Percentiles rank a stretch among this genome's conserved stretches.
phyloP scores from a whole-genome alignment of 2,113 vertebrate genomes.

The Butastur rufipennis region DNA sequence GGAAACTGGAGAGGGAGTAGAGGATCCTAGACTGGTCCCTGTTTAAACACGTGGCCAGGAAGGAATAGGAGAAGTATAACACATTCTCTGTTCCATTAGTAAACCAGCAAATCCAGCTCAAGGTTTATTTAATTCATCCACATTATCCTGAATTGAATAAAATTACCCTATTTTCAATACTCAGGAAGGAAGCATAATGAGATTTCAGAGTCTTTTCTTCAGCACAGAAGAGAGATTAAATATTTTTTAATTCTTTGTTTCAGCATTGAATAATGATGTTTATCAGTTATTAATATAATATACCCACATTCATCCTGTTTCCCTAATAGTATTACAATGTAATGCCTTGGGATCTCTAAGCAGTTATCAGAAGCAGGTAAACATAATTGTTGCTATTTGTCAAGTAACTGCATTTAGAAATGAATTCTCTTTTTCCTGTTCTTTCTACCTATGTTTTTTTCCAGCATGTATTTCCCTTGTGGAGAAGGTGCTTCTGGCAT shows the following conservation, averaged over 20 bases:
- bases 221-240: neutral
- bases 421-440: neutral
- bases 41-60: neutral
- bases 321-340: neutral
- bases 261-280: neutral
- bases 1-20: neutral
- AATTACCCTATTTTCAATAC: neutral
- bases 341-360: neutral
- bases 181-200: neutral
- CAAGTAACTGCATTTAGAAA: neutral
- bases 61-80: neutral
- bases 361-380: neutral
- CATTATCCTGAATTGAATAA: neutral
- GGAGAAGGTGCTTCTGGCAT: neutral
- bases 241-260: constrained; percentile 14
- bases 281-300: neutral
- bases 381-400: neutral
- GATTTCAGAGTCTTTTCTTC: neutral
- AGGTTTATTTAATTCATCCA: neutral
- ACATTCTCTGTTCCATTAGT: neutral
- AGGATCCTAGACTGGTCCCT: neutral
- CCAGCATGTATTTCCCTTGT: neutral
- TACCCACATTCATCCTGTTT: neutral
- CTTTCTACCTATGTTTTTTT: neutral
- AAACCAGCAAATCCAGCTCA: neutral